Evolutionary conservation across 35 echinoderm and acorn worm genomes (phyloP).

Genomic region (Ophioderma brevispina): DNA sequence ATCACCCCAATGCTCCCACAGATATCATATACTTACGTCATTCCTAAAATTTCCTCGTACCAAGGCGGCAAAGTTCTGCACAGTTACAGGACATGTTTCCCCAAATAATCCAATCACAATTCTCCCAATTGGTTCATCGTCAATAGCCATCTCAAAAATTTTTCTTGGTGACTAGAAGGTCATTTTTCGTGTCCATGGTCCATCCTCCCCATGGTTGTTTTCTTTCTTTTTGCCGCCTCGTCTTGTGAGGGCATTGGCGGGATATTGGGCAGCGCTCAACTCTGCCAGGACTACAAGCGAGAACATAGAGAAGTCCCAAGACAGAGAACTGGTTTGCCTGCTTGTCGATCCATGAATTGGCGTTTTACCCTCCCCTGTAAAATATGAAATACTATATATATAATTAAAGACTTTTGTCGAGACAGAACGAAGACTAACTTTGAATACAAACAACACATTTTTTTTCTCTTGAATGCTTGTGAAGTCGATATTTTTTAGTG

Average conservation of each 20-base stretch:
- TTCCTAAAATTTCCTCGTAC: slow-evolving; percentile 79
- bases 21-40: slow-evolving; percentile 71
- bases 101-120: slow-evolving; percentile 84
- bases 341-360: too few species aligned
- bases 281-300: background rate
- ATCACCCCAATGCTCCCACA: too few species aligned
- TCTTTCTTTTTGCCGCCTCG: slow-evolving; percentile 33
- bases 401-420: too few species aligned
- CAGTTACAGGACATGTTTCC: slow-evolving; percentile 82
- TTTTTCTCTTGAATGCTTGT: too few species aligned
- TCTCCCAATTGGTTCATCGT: slow-evolving; percentile 79
- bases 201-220: slow-evolving; percentile 62
- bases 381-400: too few species aligned
- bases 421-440: too few species aligned
- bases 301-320: background rate
- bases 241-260: background rate
- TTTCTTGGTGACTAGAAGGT: slow-evolving; percentile 92
- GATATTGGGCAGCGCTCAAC: background rate
- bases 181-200: slow-evolving; percentile 66
- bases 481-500: too few species aligned
- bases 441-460: too few species aligned
- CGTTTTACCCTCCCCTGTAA: too few species aligned
- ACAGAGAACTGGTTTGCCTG: too few species aligned
- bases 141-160: slow-evolving; percentile 86
- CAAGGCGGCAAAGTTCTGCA: slow-evolving; percentile 90